These are phyloP conservation scores for Melanotaenia nigrans DNA, from an alignment of 2,797 vertebrate genomes.

Conservation along the genomic window DNA sequence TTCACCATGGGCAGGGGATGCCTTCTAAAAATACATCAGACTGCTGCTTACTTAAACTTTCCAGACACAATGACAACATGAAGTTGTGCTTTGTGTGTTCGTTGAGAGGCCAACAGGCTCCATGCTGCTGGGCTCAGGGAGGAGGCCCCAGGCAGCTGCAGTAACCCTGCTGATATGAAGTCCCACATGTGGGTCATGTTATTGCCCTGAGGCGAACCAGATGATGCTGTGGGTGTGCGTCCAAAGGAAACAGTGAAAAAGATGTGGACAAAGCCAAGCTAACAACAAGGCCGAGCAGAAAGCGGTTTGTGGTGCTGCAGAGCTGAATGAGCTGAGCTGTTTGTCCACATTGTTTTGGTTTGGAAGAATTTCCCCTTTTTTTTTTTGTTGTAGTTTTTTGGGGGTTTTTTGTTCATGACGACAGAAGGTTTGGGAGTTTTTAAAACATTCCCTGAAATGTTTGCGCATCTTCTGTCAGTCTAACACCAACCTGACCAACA, in stretches of 20 bases:
- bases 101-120: background rate
- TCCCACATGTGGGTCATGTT: conserved; percentile 31
- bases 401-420: conserved; percentile 3
- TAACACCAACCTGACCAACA: conserved; percentile 33
- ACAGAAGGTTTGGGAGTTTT: conserved; percentile 9
- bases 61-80: background rate
- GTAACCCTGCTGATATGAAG: conserved; percentile 33
- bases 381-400: no score
- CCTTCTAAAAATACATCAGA: background rate
- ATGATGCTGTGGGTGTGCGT: conserved; percentile 20
- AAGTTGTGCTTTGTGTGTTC: background rate
- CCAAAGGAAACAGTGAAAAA: conserved; percentile 2
- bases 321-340: conserved; percentile 54
- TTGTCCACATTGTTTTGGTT: conserved; percentile 34
- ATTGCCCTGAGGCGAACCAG: conserved; percentile 37
- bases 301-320: background rate
- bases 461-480: conserved; percentile 30
- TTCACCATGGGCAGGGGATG: background rate
- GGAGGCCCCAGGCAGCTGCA: conserved; percentile 46
- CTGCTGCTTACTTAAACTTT: conserved; percentile 1
- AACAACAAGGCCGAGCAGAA: background rate
- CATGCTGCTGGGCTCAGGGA: conserved; percentile 6
- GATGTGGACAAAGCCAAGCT: conserved; percentile 3
- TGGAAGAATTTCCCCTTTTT: background rate
- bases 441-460: conserved; percentile 28